These are phyloP conservation scores for Hecatera dysodea DNA, from an alignment of 2,888 invertebrate genomes.

Conservation along the genomic window DNA sequence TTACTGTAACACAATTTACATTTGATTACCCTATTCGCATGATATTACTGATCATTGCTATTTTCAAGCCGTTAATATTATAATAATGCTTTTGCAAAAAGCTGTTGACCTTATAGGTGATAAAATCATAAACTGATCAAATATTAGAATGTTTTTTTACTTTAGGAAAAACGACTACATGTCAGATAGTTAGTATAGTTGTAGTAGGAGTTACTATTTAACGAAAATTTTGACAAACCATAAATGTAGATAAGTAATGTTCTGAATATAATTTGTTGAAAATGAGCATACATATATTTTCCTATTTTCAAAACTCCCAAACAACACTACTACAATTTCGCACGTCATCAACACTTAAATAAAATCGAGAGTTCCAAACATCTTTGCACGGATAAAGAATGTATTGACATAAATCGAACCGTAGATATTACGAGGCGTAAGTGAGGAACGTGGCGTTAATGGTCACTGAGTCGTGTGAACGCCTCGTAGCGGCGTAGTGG, in stretches of 20 bases:
- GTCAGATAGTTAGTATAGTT: too few species aligned
- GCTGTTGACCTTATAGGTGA: background rate
- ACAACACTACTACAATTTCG: too few species aligned
- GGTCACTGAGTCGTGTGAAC: slow-evolving; percentile 30
- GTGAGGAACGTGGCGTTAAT: slow-evolving; percentile 20
- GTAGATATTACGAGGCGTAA: background rate
- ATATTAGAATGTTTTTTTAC: too few species aligned
- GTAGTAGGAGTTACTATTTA: too few species aligned
- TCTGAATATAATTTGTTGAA: background rate
- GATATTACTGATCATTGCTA: background rate
- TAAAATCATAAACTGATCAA: background rate
- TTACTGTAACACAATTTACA: background rate
- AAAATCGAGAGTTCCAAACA: slow-evolving; percentile 8
- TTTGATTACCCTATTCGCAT: background rate
- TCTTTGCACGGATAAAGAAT: background rate
- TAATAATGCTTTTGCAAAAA: background rate
- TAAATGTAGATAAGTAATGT: background rate
- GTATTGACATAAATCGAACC: slow-evolving; percentile 1
- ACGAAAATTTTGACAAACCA: background rate
- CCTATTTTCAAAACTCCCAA: too few species aligned
- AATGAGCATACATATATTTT: background rate
- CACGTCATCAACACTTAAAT: background rate
- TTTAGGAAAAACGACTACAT: too few species aligned
- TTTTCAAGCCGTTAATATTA: background rate
- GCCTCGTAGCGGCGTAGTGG: slow-evolving; percentile 32